phyloP scores from a whole-genome alignment of 2,888 invertebrate species.

The Drosophila kuntzei region DNA sequence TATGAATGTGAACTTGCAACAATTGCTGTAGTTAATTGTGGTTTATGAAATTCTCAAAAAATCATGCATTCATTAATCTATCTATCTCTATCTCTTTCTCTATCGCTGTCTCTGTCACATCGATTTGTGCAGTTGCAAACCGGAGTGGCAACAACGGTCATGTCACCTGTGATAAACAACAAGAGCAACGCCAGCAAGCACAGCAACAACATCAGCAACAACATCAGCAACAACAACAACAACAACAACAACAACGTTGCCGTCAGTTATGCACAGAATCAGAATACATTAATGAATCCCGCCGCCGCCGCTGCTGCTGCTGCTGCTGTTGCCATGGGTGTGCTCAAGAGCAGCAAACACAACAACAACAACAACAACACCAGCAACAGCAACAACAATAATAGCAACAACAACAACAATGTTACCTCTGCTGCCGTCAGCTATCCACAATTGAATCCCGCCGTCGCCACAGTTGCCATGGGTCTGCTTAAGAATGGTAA shows the following conservation, averaged over 20 bases:
- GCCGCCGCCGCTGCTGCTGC: slow-evolving; percentile 20
- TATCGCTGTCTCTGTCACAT: slow-evolving; percentile 29
- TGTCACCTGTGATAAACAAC: slow-evolving; percentile 85
- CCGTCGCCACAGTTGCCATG: slow-evolving; percentile 33
- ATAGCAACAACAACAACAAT: slow-evolving; percentile 32
- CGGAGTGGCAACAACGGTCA: slow-evolving; percentile 82
- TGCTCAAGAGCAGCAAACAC: slow-evolving; percentile 30
- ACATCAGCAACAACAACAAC: slow-evolving; percentile 68
- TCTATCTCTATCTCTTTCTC: slow-evolving; percentile 31
- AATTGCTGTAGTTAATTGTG: background rate
- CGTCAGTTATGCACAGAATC: slow-evolving; percentile 21
- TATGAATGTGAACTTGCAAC: slow-evolving; percentile 5
- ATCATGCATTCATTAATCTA: slow-evolving; percentile 4
- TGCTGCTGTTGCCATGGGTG: slow-evolving; percentile 30
- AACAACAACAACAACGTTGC: slow-evolving; percentile 36
- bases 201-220: slow-evolving; percentile 58
- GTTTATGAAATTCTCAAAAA: background rate
- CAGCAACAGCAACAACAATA: slow-evolving; percentile 24
- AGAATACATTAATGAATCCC: slow-evolving; percentile 32
- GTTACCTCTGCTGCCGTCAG: slow-evolving; percentile 42
- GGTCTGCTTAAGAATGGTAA: slow-evolving; percentile 40
- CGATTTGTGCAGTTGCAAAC: slow-evolving; percentile 74
- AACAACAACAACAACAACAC: slow-evolving; percentile 38
- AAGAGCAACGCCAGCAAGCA: slow-evolving; percentile 66
- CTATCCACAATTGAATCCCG: slow-evolving; percentile 32